Evolutionary conservation across 2,113 vertebrate species (phyloP), one percentile per base, ranked within the genome.

Genomic region (Atrichornis clamosus): DNA sequence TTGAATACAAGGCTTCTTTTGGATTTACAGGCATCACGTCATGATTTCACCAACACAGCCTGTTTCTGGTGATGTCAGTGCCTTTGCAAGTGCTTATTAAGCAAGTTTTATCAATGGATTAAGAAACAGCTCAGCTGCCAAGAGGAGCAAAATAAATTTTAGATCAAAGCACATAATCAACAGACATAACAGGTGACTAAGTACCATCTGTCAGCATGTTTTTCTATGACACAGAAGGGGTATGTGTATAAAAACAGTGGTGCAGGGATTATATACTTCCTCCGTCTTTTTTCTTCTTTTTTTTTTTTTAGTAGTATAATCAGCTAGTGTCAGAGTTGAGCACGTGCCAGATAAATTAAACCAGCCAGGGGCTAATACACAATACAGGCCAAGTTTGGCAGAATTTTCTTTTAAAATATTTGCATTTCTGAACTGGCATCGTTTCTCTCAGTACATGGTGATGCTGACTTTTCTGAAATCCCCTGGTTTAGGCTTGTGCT

Each of bases 91-190:
- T 91, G 91, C 93, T 93, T 89, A 90, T 94, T 96, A 90, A 87
- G 84, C 82, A 90, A 55, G 33, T 93, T 95, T 88, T 93, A 83
- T 94, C 96, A 94, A 95, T 96, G 91, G 95, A 67, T 86, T 92
- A 90, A 94, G 76, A 41, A 70, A 59, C n/a, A 80, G 58, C 60
- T 94, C 78, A n/a, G 87, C 81, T 76, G 94, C 93, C 87, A 94
- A 77, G 72, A 80, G 6, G 6, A 80, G 30, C 59, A 96, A 94
- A 96, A 91, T 83, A 73, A 96, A 92, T 87, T 94, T 88, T 20
- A 96, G 63, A 96, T 96, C 87, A 94, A 95, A 96, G 95, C 59
- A n/a, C 17, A 42, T 15, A 94, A 91, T 50, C 70, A 94, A 63
- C 49, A 93, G 75, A 79, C 88, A 50, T 53, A 94, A 84, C 85